phyloP scores from a whole-genome alignment of 2,888 invertebrate genomes.

The Ectobius pallidus region DNA sequence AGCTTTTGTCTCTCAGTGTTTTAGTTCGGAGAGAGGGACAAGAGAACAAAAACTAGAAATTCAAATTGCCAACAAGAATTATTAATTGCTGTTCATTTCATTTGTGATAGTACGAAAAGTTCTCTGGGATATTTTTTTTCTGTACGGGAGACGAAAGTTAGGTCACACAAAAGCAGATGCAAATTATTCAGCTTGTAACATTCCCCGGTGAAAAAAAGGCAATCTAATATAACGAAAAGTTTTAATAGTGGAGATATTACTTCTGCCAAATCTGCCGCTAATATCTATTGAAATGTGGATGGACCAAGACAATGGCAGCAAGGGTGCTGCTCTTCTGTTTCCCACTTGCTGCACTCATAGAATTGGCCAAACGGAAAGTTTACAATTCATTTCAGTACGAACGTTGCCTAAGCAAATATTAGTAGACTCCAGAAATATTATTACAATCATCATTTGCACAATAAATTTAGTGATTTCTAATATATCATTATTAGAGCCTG shows the following conservation, averaged over 20 bases:
- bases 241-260: neutral
- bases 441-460: too few relatives aligned
- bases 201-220: neutral
- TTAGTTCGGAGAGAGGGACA: neutral
- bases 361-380: too few relatives aligned
- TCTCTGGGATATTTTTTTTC: neutral
- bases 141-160: neutral
- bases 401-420: too few relatives aligned
- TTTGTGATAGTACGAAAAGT: neutral
- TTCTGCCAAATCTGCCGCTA: neutral
- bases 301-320: too few relatives aligned
- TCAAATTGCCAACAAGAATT: constrained; percentile 27
- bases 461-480: too few relatives aligned
- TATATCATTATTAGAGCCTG: too few relatives aligned
- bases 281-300: too few relatives aligned
- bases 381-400: too few relatives aligned
- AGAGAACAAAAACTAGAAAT: constrained; percentile 11
- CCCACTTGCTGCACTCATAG: too few relatives aligned
- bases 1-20: neutral
- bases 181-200: neutral
- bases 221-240: neutral
- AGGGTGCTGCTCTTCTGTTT: too few relatives aligned
- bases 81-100: constrained; percentile 24
- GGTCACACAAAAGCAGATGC: neutral
- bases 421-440: too few relatives aligned